Conservation (phyloP, 1,140 invertebrate genomes). For the Scaptomyza hsui region DNA sequence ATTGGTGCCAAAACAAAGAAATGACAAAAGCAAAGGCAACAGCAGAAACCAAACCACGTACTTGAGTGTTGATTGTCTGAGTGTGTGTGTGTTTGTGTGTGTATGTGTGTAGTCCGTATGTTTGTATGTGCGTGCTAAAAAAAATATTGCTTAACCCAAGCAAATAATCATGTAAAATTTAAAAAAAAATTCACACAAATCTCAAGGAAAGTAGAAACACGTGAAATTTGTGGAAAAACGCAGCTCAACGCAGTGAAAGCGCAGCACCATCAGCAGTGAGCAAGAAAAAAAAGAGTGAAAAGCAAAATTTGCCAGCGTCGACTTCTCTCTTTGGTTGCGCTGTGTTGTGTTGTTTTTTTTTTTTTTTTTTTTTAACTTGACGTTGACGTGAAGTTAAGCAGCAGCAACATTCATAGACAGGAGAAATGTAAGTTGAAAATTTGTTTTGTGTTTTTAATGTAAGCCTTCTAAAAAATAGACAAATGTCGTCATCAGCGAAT, state of each 20-base stretch:
- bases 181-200: slow-evolving; percentile 32
- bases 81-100: slow-evolving; percentile 34
- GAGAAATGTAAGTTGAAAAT: slow-evolving; percentile 49
- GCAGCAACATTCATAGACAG: slow-evolving; percentile 15
- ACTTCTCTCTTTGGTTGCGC: slow-evolving; percentile 21
- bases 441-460: slow-evolving; percentile 37
- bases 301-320: slow-evolving; percentile 29
- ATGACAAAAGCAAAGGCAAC: slow-evolving; percentile 30
- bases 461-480: slow-evolving; percentile 33
- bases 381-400: slow-evolving; percentile 25
- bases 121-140: slow-evolving; percentile 43
- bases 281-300: slow-evolving; percentile 48
- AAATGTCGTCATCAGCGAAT: slow-evolving; percentile 65
- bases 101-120: slow-evolving; percentile 27
- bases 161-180: slow-evolving; percentile 55
- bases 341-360: slow-evolving; percentile 33
- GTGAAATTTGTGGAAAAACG: slow-evolving; percentile 60
- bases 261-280: slow-evolving; percentile 45
- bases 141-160: slow-evolving; percentile 69
- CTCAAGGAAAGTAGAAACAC: slow-evolving; percentile 54
- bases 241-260: slow-evolving; percentile 61
- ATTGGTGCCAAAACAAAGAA: slow-evolving; percentile 35
- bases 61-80: slow-evolving; percentile 44
- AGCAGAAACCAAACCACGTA: slow-evolving; percentile 46
- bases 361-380: slow-evolving; percentile 19